These are phyloP conservation scores for Dromas ardeola DNA, from an alignment of 2,113 vertebrate species.

Conservation along the genomic window DNA sequence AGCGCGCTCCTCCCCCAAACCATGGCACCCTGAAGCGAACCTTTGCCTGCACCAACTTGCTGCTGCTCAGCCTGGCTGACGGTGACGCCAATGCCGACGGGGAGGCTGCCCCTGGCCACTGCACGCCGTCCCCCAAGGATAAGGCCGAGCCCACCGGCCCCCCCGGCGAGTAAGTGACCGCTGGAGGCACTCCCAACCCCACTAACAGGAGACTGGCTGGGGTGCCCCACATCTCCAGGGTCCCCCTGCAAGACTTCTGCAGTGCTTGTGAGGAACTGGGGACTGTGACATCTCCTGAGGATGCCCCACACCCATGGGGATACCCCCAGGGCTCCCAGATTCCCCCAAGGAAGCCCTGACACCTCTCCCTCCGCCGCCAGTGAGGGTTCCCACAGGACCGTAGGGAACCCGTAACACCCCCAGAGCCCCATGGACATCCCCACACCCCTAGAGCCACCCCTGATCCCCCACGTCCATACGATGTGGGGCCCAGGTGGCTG, in stretches of 20 bases:
- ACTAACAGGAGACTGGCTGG: neutral
- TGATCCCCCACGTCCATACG: fast-evolving
- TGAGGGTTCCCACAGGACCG: neutral
- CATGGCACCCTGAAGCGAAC: neutral
- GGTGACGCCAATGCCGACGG: fast-evolving
- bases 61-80: neutral
- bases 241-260: fast-evolving
- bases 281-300: neutral
- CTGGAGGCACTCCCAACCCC: neutral
- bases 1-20: too few relatives aligned
- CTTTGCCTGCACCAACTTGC: neutral
- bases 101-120: fast-evolving
- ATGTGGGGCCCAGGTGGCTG: neutral
- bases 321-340: neutral
- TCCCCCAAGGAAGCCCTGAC: neutral
- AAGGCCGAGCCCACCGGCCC: fast-evolving
- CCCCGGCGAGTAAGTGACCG: fast-evolving
- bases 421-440: neutral
- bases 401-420: neutral
- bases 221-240: neutral
- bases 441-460: neutral
- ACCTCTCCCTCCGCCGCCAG: neutral
- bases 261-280: neutral
- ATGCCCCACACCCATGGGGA: neutral
- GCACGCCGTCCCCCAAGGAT: fast-evolving